These are phyloP conservation scores for Cheilosia vernalis DNA, from an alignment of 2,888 invertebrate genomes.

Conservation along the genomic window DNA sequence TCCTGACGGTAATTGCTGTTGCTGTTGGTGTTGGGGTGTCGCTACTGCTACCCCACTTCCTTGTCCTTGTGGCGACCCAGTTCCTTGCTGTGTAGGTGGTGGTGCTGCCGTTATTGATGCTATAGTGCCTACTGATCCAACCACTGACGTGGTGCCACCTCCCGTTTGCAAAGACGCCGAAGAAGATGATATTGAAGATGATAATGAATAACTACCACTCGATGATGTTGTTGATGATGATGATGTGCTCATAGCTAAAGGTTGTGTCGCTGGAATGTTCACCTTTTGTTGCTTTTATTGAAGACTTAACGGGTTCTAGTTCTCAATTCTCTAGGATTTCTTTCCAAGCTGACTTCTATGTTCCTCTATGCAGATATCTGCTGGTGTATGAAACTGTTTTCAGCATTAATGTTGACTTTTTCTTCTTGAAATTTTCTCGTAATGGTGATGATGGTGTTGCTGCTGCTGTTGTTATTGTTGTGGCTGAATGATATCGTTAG, in stretches of 20 bases:
- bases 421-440: background rate
- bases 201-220: constrained; percentile 75
- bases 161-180: constrained; percentile 60
- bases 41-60: constrained; percentile 29
- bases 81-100: constrained; percentile 38
- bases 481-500: background rate
- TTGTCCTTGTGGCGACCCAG: constrained; percentile 57
- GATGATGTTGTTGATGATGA: constrained; percentile 72
- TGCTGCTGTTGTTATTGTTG: too few relatives aligned
- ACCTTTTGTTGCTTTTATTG: constrained; percentile 37
- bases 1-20: constrained; percentile 48
- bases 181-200: constrained; percentile 73
- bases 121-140: constrained; percentile 53
- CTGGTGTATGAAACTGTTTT: constrained; percentile 7
- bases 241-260: constrained; percentile 75
- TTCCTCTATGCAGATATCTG: background rate
- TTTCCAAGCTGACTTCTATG: background rate
- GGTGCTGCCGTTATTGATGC: constrained; percentile 27
- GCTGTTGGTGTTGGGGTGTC: constrained; percentile 32
- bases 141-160: constrained; percentile 61
- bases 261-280: constrained; percentile 64
- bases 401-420: constrained; percentile 10
- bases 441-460: background rate
- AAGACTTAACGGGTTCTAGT: constrained; percentile 10
- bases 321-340: background rate